phyloP scores from a whole-genome alignment of 2,888 invertebrate species.

The Tribolium freemani region DNA sequence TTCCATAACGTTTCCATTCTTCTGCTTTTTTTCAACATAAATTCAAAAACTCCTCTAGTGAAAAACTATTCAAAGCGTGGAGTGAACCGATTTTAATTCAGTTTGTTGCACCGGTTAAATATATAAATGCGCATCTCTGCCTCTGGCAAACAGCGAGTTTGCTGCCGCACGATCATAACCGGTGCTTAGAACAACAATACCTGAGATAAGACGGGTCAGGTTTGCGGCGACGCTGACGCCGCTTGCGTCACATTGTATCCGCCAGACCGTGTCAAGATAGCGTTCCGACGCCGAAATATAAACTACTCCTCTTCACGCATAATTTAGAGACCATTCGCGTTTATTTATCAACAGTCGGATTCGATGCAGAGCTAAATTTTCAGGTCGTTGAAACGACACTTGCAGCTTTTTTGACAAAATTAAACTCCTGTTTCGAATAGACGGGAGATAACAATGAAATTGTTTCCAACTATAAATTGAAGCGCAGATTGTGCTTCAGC shows the following conservation, averaged over 20 bases:
- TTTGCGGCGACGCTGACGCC: conserved; percentile 42
- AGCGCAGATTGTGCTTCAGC: not conserved
- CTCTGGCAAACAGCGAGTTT: conserved; percentile 1
- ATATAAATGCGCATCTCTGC: conserved; percentile 1
- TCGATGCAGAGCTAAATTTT: not conserved
- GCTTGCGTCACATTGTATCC: conserved; percentile 50
- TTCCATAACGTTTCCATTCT: not conserved
- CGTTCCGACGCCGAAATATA: conserved; percentile 36
- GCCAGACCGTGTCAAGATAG: conserved; percentile 57
- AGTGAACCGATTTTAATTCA: not conserved
- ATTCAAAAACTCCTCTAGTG: not conserved
- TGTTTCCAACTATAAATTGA: not conserved
- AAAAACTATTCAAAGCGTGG: not conserved
- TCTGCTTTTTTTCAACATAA: not conserved
- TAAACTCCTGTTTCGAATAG: not conserved
- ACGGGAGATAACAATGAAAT: not conserved
- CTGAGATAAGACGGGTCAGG: conserved; percentile 41
- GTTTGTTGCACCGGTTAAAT: not conserved
- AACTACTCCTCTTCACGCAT: conserved; percentile 35
- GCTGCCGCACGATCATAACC: conserved; percentile 7
- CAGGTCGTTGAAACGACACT: not conserved
- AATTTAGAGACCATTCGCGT: not conserved
- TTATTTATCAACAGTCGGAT: not conserved
- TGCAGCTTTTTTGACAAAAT: not conserved
- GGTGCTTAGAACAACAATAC: conserved; percentile 36